These are phyloP conservation scores for Eilema griseolum DNA, from an alignment of 2,888 invertebrate genomes.

Conservation along the genomic window DNA sequence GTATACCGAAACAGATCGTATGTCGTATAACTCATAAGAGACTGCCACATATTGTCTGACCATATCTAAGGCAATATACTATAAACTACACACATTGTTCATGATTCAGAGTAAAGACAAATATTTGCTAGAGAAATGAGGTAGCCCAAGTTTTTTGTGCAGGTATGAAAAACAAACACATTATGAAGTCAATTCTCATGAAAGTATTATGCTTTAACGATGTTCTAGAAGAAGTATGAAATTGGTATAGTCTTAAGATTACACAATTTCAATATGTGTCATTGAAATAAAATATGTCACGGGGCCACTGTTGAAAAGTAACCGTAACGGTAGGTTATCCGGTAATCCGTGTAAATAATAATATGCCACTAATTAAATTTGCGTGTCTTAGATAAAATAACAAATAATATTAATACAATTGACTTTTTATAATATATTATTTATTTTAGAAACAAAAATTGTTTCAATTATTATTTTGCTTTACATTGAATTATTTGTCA, in stretches of 20 bases:
- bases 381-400: too few species aligned
- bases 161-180: not conserved
- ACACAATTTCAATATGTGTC: too few species aligned
- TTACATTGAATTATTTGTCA: too few species aligned
- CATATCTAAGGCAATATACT: constrained; percentile 30
- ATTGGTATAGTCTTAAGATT: not conserved
- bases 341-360: too few species aligned
- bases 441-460: too few species aligned
- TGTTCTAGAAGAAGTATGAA: not conserved
- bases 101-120: constrained; percentile 18
- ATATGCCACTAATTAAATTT: too few species aligned
- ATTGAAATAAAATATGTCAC: too few species aligned
- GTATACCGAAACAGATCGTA: constrained; percentile 41
- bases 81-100: constrained; percentile 14
- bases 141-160: not conserved
- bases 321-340: too few species aligned
- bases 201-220: not conserved
- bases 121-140: not conserved
- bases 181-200: not conserved
- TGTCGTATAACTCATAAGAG: constrained; percentile 37
- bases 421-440: too few species aligned
- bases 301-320: too few species aligned
- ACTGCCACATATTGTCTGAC: constrained; percentile 37
- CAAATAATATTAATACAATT: too few species aligned
- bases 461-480: too few species aligned